Percentiles rank a stretch among this genome's conserved stretches.
Evolutionary conservation across 2,888 invertebrate species (phyloP).

Genomic region (Lepas anatifera): DNA sequence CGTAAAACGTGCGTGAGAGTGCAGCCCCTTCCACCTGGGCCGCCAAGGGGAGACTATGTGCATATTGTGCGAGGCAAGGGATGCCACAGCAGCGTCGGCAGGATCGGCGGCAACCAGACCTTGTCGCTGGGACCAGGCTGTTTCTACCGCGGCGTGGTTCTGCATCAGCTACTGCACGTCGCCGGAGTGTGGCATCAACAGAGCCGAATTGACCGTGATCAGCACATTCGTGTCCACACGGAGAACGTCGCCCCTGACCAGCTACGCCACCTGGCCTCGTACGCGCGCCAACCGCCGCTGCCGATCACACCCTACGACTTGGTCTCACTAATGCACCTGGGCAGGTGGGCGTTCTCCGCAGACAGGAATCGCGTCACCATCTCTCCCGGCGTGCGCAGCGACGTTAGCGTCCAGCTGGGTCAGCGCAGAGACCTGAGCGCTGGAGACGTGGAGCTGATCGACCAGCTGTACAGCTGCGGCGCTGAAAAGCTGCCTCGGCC

Average conservation of each 20-base stretch:
- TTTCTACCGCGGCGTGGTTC: neutral
- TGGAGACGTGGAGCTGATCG: neutral
- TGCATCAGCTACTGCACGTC: constrained; percentile 4
- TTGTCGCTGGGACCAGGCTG: neutral
- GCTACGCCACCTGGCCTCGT: neutral
- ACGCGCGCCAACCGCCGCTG: neutral
- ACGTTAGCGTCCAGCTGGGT: neutral
- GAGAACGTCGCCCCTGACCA: neutral
- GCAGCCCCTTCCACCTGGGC: neutral
- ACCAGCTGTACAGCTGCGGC: neutral
- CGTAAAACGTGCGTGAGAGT: neutral
- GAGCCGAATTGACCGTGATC: neutral
- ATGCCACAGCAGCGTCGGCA: neutral
- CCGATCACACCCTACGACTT: neutral
- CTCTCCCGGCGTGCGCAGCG: too few species aligned
- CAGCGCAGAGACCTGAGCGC: neutral
- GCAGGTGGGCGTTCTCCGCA: neutral
- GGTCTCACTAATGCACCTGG: neutral
- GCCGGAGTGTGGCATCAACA: constrained; percentile 6
- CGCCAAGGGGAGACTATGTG: neutral
- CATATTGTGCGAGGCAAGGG: neutral
- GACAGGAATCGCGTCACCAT: neutral
- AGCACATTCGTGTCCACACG: neutral
- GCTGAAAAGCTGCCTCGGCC: neutral
- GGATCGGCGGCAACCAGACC: neutral